phyloP scores from a whole-genome alignment of 2,113 vertebrate species.

The Puffinus mauretanicus region DNA sequence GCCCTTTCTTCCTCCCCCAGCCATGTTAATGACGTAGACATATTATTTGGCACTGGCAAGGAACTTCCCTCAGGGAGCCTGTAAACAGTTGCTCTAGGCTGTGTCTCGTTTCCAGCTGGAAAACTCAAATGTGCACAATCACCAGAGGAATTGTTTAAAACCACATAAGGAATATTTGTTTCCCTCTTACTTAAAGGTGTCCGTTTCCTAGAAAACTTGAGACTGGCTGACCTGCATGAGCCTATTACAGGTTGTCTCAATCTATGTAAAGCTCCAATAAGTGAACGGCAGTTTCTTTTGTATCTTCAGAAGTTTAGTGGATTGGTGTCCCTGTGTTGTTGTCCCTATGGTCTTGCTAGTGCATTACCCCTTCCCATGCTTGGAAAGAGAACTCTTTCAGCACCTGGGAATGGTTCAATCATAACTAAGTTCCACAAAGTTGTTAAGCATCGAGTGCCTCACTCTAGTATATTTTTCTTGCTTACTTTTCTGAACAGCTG shows the following conservation, averaged over 20 bases:
- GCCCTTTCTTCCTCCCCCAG: not conserved
- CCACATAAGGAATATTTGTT: not conserved
- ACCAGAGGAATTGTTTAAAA: not conserved
- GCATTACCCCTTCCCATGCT: not conserved
- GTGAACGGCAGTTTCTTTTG: not conserved
- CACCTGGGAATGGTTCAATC: not conserved
- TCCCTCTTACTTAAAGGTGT: not conserved
- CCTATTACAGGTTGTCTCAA: not conserved
- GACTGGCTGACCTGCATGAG: not conserved
- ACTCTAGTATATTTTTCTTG: not conserved
- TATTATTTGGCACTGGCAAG: not conserved
- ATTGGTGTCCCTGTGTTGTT: not conserved
- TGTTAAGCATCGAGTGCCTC: not conserved
- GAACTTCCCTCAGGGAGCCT: not conserved
- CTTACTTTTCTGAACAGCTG: not conserved
- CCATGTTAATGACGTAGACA: fast-evolving
- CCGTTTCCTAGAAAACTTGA: not conserved
- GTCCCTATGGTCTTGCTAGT: not conserved
- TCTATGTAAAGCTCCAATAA: not conserved
- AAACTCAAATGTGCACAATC: not conserved
- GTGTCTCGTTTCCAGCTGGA: not conserved
- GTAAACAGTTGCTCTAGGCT: not conserved
- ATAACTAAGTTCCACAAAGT: not conserved
- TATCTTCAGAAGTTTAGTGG: not conserved
- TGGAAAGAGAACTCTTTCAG: not conserved